Conservation (phyloP, 2,797 vertebrate species). For the Falco cherrug region DNA sequence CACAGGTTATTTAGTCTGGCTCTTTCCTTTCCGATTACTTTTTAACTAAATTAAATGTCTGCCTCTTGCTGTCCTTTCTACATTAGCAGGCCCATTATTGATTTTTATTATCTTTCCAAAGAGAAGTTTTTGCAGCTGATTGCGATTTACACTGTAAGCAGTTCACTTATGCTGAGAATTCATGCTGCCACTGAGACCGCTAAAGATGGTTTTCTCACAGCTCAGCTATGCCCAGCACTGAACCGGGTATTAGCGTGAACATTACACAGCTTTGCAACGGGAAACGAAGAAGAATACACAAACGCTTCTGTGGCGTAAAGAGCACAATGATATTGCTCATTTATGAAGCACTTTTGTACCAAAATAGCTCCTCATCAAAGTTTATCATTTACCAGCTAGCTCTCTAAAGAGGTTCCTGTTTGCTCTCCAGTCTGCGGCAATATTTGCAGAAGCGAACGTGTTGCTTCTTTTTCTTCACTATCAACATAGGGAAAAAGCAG, state of each 20-base stretch:
- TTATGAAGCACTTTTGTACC: neutral
- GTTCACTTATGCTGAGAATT: conserved; percentile 9
- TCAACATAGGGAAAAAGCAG: neutral
- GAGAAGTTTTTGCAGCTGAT: conserved; percentile 40
- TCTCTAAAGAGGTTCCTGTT: neutral
- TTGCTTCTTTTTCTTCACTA: neutral
- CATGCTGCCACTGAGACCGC: conserved; percentile 17
- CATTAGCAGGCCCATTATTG: conserved; percentile 61
- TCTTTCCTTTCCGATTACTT: conserved; percentile 58
- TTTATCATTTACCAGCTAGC: neutral
- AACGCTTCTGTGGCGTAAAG: neutral
- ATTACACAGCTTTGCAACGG: neutral
- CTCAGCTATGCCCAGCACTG: neutral
- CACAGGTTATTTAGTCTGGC: conserved; percentile 54
- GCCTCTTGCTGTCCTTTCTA: conserved; percentile 59
- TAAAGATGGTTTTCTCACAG: neutral
- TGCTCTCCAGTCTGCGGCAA: neutral
- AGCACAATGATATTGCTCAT: neutral
- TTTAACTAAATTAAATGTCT: conserved; percentile 57
- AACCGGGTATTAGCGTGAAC: neutral
- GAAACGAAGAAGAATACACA: neutral
- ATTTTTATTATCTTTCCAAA: conserved; percentile 66
- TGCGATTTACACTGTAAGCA: conserved; percentile 22
- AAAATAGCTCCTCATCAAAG: neutral
- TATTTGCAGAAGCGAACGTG: neutral